Base-by-base conservation (phyloP, 2,888 invertebrate genomes). In the Anticlea derivata region DNA sequence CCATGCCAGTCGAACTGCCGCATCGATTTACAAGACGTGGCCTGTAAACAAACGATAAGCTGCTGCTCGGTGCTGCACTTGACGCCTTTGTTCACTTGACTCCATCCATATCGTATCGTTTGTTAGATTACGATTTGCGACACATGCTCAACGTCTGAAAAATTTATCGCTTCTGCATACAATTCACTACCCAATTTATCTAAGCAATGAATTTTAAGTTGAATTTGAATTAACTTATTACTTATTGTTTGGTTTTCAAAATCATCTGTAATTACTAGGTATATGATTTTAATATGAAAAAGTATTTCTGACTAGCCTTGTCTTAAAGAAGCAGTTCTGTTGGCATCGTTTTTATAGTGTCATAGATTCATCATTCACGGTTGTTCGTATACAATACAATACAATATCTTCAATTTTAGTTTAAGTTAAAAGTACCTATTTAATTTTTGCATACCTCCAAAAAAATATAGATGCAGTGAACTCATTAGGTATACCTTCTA, bases 41-140 rank as follows among this genome's bases (percentile, higher is more conserved):
- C 63, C 68, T 70, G 80, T 79, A 81, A 82, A 83, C 78, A 82
- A 80, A 79, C 67, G 77, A 80, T 81, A 83, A 80, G 73, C 68
- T n/a, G n/a, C n/a, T n/a, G 65, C 62, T 61, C 61, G 51, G 61
- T 63, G 59, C 61, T 73, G 68, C 68, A 72, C 63, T 71, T 70
- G 66, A 45, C 60, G 63, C 70, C 79, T 73, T 81, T 82, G 78
- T 82, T 80, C 71, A 76, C 67, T 73, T 70, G 75, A 77, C 69
- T 76, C 73, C 73, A 49, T 63, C 34, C 52, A 53, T 64, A 58
- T 59, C 63, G 62, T 61, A 63, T 17, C 2, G 4, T n/a, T n/a
- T 64, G 56, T 64, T 65, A 65, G 67, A 74, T 75, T 78, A 73
- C 73, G 66, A 13, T 22, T n/a, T n/a, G n/a, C n/a, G n/a, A 34